Evolutionary conservation across 1,140 invertebrate species (phyloP).

Genomic region (Theocolax elegans): DNA sequence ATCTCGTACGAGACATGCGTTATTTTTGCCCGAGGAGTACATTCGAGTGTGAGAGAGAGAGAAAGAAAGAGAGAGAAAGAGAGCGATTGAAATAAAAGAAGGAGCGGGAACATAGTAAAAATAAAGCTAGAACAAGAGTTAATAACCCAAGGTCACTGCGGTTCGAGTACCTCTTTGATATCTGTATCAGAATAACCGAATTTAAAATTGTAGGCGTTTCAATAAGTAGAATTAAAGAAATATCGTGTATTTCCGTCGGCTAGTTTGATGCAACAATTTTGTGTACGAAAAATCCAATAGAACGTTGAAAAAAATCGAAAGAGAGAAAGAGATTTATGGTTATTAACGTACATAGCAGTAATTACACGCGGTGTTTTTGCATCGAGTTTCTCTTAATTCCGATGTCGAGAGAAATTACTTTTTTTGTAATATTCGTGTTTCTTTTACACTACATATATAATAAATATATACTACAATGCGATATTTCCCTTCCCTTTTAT

Average conservation of each 20-base stretch:
- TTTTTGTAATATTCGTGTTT: conserved; percentile 57
- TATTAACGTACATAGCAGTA: conserved; percentile 8
- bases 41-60: conserved; percentile 44
- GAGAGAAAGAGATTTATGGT: neutral
- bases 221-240: neutral
- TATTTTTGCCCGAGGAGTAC: conserved; percentile 35
- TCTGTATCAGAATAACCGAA: conserved; percentile 20
- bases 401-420: neutral
- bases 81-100: too few species aligned
- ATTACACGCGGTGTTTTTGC: conserved; percentile 27
- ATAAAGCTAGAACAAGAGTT: too few species aligned
- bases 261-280: conserved; percentile 22
- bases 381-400: conserved; percentile 8
- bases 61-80: conserved; percentile 42
- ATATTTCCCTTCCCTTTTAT: conserved; percentile 14
- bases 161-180: conserved; percentile 31
- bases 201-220: conserved; percentile 4
- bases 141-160: conserved; percentile 2
- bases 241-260: neutral
- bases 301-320: conserved; percentile 9
- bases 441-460: conserved; percentile 53
- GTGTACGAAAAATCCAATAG: conserved; percentile 22
- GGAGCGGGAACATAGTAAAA: too few species aligned
- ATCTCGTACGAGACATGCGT: conserved; percentile 43
- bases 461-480: conserved; percentile 47